Base-by-base conservation (phyloP, 2,888 invertebrate species). In the Atrina japonica region DNA sequence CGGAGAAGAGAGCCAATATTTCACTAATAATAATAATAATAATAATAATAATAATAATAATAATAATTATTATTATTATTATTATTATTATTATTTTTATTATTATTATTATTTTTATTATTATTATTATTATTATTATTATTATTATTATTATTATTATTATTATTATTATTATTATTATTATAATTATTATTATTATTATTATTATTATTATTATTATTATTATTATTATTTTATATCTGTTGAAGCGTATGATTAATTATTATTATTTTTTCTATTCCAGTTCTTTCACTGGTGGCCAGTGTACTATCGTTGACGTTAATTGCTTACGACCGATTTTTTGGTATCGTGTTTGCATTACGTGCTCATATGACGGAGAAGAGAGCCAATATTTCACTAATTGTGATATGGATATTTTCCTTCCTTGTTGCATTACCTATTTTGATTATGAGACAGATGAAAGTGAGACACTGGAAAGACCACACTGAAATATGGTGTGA, bases 251-350 rank as follows among this genome's bases (percentile, higher is more conserved):
- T n/a, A n/a, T n/a, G n/a, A n/a, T n/a, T n/a, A n/a, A n/a, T n/a
- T n/a, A n/a, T n/a, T n/a, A n/a, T n/a, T n/a, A n/a, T 47, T 50
- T 43, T 61, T 47, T 67, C 11, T 56, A 27, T 63, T 82, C 84
- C 49, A 90, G 93, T 94, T 49, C 92, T 94, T 0, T 92, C 95
- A 65, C 92, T 96, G 2, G 91, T 96, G 60, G 93, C 95, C 0
- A 94, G 94, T 50, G 95, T 96, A 0, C 93, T 94, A 68, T 95
- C 94, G 65, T 92, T 96, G 66, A 93, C 94, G 41, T 92, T 94
- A 23, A 94, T 96, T 0, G 95, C 95, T 60, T 96, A 95, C 84
- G 96, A 96, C 86, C 93, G 96, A 21, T 91, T 96, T 27, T 95
- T 95, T 0, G 95, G 95, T 7, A 95, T 96, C 43, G 94, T 94